These are phyloP conservation scores for Lagopus leucura DNA, from an alignment of 2,113 vertebrate species.

Conservation along the genomic window DNA sequence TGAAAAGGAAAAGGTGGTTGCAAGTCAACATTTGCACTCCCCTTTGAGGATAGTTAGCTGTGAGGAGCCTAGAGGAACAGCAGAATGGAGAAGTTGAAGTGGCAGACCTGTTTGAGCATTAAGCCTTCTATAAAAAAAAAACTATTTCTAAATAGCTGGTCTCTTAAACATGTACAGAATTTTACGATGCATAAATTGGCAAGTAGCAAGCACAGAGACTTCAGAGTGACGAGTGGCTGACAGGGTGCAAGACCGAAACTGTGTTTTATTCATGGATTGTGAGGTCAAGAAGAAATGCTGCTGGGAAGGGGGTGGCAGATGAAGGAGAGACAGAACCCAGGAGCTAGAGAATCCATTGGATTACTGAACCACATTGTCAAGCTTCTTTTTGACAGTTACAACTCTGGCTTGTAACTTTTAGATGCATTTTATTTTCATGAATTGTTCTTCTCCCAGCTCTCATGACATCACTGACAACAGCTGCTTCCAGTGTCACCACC, in stretches of 20 bases:
- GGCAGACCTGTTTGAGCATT: constrained; percentile 35
- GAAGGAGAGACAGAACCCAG: not conserved
- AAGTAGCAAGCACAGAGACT: not conserved
- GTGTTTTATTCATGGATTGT: constrained; percentile 43
- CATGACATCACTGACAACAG: not conserved
- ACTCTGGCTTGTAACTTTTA: not conserved
- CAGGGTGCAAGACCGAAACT: constrained; percentile 45
- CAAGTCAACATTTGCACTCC: not conserved
- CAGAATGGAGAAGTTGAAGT: constrained; percentile 29
- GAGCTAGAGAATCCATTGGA: not conserved
- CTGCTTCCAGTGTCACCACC: not conserved
- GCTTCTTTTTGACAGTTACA: not conserved
- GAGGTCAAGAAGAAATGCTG: constrained; percentile 29
- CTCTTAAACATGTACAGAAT: constrained; percentile 50
- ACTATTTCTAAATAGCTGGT: constrained; percentile 61
- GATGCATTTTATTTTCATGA: not conserved
- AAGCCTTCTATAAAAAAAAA: constrained; percentile 50
- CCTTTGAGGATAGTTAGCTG: not conserved
- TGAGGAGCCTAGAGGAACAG: not conserved
- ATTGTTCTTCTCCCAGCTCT: not conserved
- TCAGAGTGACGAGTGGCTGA: constrained; percentile 44
- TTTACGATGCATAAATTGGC: constrained; percentile 25
- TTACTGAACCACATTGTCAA: not conserved
- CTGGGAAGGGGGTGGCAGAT: constrained; percentile 4
- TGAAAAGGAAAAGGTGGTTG: constrained; percentile 1